Evolutionary conservation across 2,113 vertebrate species (phyloP).

Genomic region (Romanogobio albipinnatus): DNA sequence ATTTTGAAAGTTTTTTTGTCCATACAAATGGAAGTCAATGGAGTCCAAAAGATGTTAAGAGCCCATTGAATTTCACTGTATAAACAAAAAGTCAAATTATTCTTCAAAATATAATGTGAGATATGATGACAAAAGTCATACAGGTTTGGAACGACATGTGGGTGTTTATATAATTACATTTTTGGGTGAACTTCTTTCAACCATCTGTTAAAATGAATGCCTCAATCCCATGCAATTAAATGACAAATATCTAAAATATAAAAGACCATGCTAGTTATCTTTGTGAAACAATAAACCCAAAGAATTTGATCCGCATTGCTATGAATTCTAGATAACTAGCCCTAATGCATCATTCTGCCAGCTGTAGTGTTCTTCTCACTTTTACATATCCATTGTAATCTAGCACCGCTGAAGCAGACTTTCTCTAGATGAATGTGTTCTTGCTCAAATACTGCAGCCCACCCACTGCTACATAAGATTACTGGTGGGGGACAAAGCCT

Average conservation of each 20-base stretch:
- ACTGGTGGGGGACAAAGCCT: slow-evolving; percentile 47
- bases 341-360: slow-evolving; percentile 33
- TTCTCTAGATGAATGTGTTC: slow-evolving; percentile 29
- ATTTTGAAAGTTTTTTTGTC: not conserved
- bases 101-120: not conserved
- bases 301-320: not conserved
- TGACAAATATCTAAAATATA: not conserved
- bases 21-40: not conserved
- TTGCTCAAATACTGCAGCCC: slow-evolving; percentile 47
- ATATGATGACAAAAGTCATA: not conserved
- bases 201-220: not conserved
- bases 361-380: slow-evolving; percentile 28
- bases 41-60: not conserved
- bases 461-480: slow-evolving; percentile 49
- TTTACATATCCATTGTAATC: slow-evolving; percentile 22
- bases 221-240: slow-evolving; percentile 1
- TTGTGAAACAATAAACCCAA: slow-evolving; percentile 15
- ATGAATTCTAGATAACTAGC: slow-evolving; percentile 29
- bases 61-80: not conserved
- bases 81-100: not conserved
- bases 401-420: not conserved
- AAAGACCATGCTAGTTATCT: not conserved
- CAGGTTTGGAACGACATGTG: not conserved
- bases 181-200: not conserved
- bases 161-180: not conserved